These are phyloP conservation scores for Centropristis striata DNA, from an alignment of 2,113 vertebrate species.

Conservation along the genomic window DNA sequence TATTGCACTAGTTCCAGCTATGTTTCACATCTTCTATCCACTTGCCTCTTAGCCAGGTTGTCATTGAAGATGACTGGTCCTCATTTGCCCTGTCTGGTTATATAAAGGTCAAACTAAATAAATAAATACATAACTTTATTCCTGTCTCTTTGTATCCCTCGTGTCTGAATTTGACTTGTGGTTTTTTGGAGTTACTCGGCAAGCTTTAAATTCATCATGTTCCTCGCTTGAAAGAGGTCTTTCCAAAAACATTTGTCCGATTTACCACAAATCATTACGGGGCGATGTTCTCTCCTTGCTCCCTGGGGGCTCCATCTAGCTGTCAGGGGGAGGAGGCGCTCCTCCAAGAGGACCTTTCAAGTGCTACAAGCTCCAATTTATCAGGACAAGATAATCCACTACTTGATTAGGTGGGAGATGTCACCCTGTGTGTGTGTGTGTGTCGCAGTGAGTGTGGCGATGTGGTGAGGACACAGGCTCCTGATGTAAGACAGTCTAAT, in stretches of 20 bases:
- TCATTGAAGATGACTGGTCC: too few relatives aligned
- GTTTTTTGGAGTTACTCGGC: constrained; percentile 17
- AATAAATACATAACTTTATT: neutral
- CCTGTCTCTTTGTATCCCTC: neutral
- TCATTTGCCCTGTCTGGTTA: too few relatives aligned
- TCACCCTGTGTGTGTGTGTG: constrained; percentile 74
- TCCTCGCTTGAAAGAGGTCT: constrained; percentile 68
- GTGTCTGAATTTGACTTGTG: neutral
- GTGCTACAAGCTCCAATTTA: constrained; percentile 85
- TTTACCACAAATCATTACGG: constrained; percentile 87
- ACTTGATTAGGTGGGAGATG: constrained; percentile 87
- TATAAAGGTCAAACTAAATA: too few relatives aligned
- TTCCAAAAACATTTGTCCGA: constrained; percentile 86
- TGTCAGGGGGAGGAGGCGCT: constrained; percentile 74
- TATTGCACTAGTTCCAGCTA: too few relatives aligned
- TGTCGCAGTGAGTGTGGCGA: constrained; percentile 28
- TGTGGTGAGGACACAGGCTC: constrained; percentile 50
- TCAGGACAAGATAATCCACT: constrained; percentile 88
- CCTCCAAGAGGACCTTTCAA: constrained; percentile 84
- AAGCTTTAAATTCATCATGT: constrained; percentile 72
- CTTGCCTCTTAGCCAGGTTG: too few relatives aligned
- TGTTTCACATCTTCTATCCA: too few relatives aligned
- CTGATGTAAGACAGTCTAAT: constrained; percentile 74
- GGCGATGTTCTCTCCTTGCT: constrained; percentile 74
- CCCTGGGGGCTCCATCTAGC: constrained; percentile 84